Evolutionary conservation across 2,113 vertebrate species (phyloP), one percentile per base, ranked within the genome.

Genomic region (Carettochelys insculpta): DNA sequence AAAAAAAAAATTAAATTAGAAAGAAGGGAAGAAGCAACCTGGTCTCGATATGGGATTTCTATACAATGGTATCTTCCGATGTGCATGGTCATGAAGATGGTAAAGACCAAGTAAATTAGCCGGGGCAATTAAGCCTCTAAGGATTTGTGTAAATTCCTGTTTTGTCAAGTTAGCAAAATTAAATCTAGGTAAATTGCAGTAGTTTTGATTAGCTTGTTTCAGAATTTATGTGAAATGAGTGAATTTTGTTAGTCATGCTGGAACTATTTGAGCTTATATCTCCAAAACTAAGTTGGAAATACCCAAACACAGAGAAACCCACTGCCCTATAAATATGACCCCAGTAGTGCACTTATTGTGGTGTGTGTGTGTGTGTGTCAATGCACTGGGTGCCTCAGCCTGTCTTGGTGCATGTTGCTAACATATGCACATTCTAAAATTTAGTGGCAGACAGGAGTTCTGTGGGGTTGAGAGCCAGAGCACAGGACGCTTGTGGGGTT

Each of bases 61-160:
- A 86, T 79, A 86, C 77, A 87, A 83, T 88, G 85, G 82, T 97
- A 94, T 96, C 92, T 96, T 92, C 91, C 82, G 85, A 90, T 90
- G 88, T 89, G 94, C 85, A 89, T 92, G 94, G 80, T 82, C 80
- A 24, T 3, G 88, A 93, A 94, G 95, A 79, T 84, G 90, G 61
- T 11, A 34, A 95, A 89, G 91, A 92, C 86, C 88, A 80, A 92
- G 79, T 78, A 94, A 56, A 92, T 95, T 90, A 89, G 87, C 92
- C 71, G 90, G 85, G 87, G 90, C 81, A 20, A 89, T 83, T 76
- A 79, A 84, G 52, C 85, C 81, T 92, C 85, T 95, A 92, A 58
- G 88, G 85, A 90, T 43, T 82, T 88, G 77, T 81, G 87, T 92
- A 19, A 68, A 52, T 71, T 75, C 25, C 25, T 75, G 41, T 75